Evolutionary conservation across 2,888 invertebrate species (phyloP).

Genomic region (Heliconius hortense): DNA sequence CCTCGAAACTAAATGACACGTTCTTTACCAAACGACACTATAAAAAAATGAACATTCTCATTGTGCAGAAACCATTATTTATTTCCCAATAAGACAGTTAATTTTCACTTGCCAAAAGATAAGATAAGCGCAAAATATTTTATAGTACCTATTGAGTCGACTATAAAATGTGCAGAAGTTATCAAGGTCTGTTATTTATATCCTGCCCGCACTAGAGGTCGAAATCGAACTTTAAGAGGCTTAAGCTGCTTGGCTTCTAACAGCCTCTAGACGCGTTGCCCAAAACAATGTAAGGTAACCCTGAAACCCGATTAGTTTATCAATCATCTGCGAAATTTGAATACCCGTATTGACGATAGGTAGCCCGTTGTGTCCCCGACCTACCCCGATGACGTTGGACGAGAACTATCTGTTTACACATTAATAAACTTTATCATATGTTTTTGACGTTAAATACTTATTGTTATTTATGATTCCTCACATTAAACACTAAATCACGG

Average conservation of each 20-base stretch:
- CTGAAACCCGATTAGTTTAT: conserved; percentile 49
- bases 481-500: conserved; percentile 32
- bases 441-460: conserved; percentile 51
- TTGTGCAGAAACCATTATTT: conserved; percentile 5
- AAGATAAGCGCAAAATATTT: conserved; percentile 45
- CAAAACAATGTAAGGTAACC: conserved; percentile 57
- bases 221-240: conserved; percentile 45
- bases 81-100: conserved; percentile 41
- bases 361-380: conserved; percentile 63
- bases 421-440: conserved; percentile 67
- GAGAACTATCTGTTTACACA: conserved; percentile 68
- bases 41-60: neutral
- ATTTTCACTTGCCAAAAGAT: conserved; percentile 44
- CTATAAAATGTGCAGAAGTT: conserved; percentile 45
- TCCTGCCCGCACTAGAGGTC: conserved; percentile 48
- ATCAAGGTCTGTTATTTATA: conserved; percentile 50
- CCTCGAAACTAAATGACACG: neutral
- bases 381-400: conserved; percentile 70
- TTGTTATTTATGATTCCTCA: conserved; percentile 54
- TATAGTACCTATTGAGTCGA: conserved; percentile 42
- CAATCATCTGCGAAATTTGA: conserved; percentile 58
- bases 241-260: conserved; percentile 45
- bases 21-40: neutral
- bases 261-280: conserved; percentile 52
- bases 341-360: conserved; percentile 50